Percentiles rank a stretch among this genome's conserved stretches.
phyloP scores from a whole-genome alignment of 2,888 invertebrate genomes.

The Tenthredo scrophulariae region DNA sequence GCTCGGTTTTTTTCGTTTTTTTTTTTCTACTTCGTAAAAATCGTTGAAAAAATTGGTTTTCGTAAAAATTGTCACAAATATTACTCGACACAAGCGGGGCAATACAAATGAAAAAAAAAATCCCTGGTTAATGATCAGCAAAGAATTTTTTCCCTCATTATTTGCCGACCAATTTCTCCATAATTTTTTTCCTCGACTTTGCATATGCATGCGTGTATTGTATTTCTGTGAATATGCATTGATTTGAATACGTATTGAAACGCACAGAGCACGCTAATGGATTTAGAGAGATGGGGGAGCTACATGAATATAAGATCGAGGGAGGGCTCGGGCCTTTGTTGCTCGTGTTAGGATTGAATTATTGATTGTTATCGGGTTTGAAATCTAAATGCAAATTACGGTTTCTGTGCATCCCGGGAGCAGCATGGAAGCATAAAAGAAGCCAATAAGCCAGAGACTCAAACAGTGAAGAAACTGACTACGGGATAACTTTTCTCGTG shows the following conservation, averaged over 20 bases:
- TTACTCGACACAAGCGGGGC: too few relatives aligned
- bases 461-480: neutral
- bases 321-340: neutral
- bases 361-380: conserved; percentile 40
- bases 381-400: conserved; percentile 40
- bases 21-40: too few relatives aligned
- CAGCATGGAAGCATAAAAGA: neutral
- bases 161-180: neutral
- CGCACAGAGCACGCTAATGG: neutral
- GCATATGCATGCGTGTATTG: neutral
- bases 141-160: neutral
- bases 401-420: neutral
- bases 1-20: too few relatives aligned
- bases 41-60: too few relatives aligned
- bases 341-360: conserved; percentile 15
- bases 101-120: too few relatives aligned
- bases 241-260: neutral
- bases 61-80: too few relatives aligned
- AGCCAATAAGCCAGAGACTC: neutral
- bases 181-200: neutral
- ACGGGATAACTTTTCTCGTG: neutral
- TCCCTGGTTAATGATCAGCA: too few relatives aligned
- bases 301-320: neutral
- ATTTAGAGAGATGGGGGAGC: neutral
- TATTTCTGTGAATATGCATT: neutral